These are phyloP conservation scores for Dreissena rostriformis DNA, from an alignment of 1,140 invertebrate genomes.

Conservation along the genomic window DNA sequence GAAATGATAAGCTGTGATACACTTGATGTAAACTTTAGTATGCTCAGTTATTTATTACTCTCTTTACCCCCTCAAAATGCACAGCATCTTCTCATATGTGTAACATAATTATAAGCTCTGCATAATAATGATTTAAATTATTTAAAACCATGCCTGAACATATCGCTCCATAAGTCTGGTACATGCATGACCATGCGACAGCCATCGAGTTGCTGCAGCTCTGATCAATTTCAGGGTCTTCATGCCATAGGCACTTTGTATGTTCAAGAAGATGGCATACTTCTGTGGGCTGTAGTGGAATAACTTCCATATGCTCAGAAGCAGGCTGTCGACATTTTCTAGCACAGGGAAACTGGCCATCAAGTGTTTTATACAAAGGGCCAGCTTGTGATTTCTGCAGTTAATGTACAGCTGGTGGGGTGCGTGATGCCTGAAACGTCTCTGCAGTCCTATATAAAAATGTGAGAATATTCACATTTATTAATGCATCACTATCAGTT, in stretches of 20 bases:
- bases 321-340: slow-evolving; percentile 20
- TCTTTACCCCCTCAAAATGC: too few species aligned
- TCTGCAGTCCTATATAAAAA: slow-evolving; percentile 28
- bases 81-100: too few species aligned
- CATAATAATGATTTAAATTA: not conserved
- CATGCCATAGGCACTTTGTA: slow-evolving; percentile 26
- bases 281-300: slow-evolving; percentile 40
- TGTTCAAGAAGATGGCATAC: slow-evolving; percentile 17
- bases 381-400: slow-evolving; percentile 31
- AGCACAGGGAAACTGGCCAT: slow-evolving; percentile 8
- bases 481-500: not conserved
- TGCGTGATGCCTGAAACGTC: slow-evolving; percentile 24
- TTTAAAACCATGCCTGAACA: slow-evolving; percentile 12
- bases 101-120: not conserved
- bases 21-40: not conserved
- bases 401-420: slow-evolving; percentile 24
- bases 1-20: not conserved
- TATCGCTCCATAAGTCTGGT: slow-evolving; percentile 25
- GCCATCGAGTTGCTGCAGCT: slow-evolving; percentile 24
- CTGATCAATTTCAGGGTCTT: slow-evolving; percentile 24
- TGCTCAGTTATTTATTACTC: not conserved
- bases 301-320: slow-evolving; percentile 28
- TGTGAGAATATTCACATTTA: not conserved
- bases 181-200: slow-evolving; percentile 25
- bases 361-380: slow-evolving; percentile 27